phyloP scores from a whole-genome alignment of 92 coral and sea anemone species.

The Porites lobata region DNA sequence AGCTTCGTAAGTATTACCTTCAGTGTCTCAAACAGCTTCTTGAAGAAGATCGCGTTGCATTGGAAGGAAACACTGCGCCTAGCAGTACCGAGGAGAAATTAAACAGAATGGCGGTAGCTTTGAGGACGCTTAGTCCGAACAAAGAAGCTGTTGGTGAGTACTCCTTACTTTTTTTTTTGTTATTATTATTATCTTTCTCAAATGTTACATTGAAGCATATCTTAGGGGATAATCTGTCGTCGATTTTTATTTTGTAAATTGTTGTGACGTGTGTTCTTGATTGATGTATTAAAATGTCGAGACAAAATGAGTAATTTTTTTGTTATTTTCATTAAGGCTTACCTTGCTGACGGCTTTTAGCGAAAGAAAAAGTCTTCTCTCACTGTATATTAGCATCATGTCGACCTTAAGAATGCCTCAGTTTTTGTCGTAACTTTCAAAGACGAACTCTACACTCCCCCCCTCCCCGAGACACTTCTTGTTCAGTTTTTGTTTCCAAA shows the following conservation, averaged over 20 bases:
- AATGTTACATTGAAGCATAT: too few relatives aligned
- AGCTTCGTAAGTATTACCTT: slow-evolving; percentile 88
- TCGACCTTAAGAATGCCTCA: background rate
- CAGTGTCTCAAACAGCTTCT: slow-evolving; percentile 94
- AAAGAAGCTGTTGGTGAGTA: slow-evolving; percentile 48
- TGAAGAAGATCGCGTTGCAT: slow-evolving; percentile 86
- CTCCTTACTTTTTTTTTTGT: background rate
- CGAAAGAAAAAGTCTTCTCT: too few relatives aligned
- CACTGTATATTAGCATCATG: too few relatives aligned
- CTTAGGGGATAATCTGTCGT: too few relatives aligned
- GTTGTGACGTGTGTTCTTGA: too few relatives aligned
- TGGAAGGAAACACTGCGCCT: slow-evolving; percentile 59
- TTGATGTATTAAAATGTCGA: too few relatives aligned
- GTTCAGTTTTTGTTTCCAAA: background rate
- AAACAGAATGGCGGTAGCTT: slow-evolving; percentile 82
- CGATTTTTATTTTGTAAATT: too few relatives aligned
- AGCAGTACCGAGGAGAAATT: slow-evolving; percentile 75
- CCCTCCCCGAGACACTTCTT: background rate
- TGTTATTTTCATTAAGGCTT: too few relatives aligned
- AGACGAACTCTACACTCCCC: background rate
- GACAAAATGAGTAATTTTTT: too few relatives aligned
- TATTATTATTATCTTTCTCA: background rate
- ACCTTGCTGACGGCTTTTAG: too few relatives aligned
- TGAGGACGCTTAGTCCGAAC: slow-evolving; percentile 71
- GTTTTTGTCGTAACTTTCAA: background rate